Percentiles rank a stretch among this genome's conserved stretches.
Evolutionary conservation across 2,797 vertebrate species (phyloP).

Genomic region (Geotria australis): DNA sequence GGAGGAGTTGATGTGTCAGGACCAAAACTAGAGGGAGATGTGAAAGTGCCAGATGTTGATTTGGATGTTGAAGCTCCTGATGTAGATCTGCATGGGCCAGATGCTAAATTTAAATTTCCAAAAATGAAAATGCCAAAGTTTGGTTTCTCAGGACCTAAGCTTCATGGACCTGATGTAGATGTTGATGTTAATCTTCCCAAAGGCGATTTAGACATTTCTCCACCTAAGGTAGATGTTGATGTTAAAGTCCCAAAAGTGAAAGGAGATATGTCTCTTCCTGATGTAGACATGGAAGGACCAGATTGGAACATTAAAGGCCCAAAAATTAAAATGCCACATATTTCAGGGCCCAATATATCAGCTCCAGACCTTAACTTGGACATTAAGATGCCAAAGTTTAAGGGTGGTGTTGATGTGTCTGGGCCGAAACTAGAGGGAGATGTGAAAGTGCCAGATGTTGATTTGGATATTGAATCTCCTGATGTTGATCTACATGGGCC

Average conservation of each 20-base stretch:
- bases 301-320: background rate
- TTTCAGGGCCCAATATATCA: constrained; percentile 11
- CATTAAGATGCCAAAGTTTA: constrained; percentile 1
- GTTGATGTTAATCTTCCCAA: background rate
- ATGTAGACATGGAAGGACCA: background rate
- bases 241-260: background rate
- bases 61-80: no score
- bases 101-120: no score
- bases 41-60: no score
- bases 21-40: no score
- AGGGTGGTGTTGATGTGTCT: no score
- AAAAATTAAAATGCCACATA: constrained; percentile 6
- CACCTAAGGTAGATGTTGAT: background rate
- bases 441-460: no score
- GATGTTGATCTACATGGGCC: no score
- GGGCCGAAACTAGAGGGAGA: no score
- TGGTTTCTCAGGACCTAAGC: constrained; percentile 5
- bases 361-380: constrained; percentile 7
- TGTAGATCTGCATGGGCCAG: no score
- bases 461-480: no score
- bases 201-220: background rate
- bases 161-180: constrained; percentile 5
- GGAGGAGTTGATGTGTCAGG: no score
- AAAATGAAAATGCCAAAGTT: constrained; percentile 8
- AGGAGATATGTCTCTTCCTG: no score